Conservation (phyloP, 2,888 invertebrate species). For the Scelioninae gen. 1 region DNA sequence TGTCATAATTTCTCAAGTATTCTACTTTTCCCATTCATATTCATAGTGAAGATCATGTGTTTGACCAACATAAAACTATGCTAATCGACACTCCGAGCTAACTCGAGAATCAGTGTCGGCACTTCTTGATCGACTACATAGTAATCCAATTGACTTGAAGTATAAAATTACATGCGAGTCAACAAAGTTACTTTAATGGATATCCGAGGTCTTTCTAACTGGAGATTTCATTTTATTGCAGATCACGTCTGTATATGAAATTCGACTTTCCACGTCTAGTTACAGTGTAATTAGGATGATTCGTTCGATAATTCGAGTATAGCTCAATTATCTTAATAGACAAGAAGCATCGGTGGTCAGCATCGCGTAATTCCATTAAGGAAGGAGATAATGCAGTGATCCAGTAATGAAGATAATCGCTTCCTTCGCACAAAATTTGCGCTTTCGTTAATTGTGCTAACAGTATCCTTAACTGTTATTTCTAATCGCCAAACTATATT, state of each 20-base stretch:
- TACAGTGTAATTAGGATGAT: conserved; percentile 14
- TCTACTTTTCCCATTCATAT: too few species aligned
- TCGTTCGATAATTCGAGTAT: conserved; percentile 9
- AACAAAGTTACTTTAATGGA: too few species aligned
- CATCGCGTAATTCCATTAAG: conserved; percentile 6
- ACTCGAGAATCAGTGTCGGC: too few species aligned
- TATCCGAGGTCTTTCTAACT: too few species aligned
- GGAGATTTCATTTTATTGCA: too few species aligned
- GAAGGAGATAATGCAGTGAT: conserved; percentile 22
- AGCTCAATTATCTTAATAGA: conserved; percentile 24
- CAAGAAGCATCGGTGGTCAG: conserved; percentile 8
- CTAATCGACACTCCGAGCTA: too few species aligned
- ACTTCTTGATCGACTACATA: too few species aligned
- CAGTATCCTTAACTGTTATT: conserved; percentile 52
- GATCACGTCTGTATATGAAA: too few species aligned
- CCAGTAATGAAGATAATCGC: conserved; percentile 29
- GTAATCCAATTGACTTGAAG: neutral
- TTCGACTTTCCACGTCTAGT: neutral
- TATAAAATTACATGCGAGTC: too few species aligned
- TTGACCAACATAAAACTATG: too few species aligned
- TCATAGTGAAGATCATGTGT: too few species aligned
- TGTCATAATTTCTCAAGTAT: too few species aligned
- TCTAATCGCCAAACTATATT: conserved; percentile 38
- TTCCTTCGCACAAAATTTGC: conserved; percentile 20
- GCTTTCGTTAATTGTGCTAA: conserved; percentile 41